phyloP scores from a whole-genome alignment of 2,888 invertebrate species.

The Ectemnius lituratus region DNA sequence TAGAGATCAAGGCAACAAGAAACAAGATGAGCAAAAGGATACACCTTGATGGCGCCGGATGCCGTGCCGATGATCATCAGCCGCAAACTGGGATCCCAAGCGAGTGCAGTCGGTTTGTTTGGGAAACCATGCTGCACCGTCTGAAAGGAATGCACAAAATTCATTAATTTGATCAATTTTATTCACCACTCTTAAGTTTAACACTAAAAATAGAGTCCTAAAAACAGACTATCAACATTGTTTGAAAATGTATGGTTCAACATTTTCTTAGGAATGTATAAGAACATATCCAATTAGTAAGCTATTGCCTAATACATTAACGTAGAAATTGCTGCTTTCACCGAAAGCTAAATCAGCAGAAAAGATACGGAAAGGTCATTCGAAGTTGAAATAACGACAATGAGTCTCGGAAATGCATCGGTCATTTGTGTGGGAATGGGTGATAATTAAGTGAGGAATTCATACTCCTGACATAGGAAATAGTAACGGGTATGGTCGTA shows the following conservation, averaged over 20 bases:
- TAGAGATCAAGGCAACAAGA: slow-evolving; percentile 27
- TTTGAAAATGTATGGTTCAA: background rate
- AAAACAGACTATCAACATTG: background rate
- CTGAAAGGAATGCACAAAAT: slow-evolving; percentile 79
- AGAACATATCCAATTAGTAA: background rate
- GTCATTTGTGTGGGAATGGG: slow-evolving; percentile 34
- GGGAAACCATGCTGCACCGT: slow-evolving; percentile 98
- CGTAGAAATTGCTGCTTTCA: background rate
- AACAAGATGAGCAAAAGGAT: slow-evolving; percentile 78
- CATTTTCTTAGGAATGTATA: background rate
- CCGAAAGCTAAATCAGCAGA: background rate
- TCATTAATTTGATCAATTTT: slow-evolving; percentile 12
- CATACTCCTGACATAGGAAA: slow-evolving; percentile 16
- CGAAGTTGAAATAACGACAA: background rate
- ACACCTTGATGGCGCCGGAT: slow-evolving; percentile 92
- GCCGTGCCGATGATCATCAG: slow-evolving; percentile 96
- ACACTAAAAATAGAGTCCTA: too few species aligned
- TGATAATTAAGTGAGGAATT: slow-evolving; percentile 26
- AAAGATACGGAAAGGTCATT: background rate
- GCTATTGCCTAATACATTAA: slow-evolving; percentile 1
- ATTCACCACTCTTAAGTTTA: too few species aligned
- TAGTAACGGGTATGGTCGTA: background rate
- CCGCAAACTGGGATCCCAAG: slow-evolving; percentile 93
- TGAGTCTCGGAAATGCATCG: slow-evolving; percentile 12
- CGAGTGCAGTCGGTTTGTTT: slow-evolving; percentile 95